Evolutionary conservation across 2,113 vertebrate genomes (phyloP).

Genomic region (Hymenochirus boettgeri): DNA sequence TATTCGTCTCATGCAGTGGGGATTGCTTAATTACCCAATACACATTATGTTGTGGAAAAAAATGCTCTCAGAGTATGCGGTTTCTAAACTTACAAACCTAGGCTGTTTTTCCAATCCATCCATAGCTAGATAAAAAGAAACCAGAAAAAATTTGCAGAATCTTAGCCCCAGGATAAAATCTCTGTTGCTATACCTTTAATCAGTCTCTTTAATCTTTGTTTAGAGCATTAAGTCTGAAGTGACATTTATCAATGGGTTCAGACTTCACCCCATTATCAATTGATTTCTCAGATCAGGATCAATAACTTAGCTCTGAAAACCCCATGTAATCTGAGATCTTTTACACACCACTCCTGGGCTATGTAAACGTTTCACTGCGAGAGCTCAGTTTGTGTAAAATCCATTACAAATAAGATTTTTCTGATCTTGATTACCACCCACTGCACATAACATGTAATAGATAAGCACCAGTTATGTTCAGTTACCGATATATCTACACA

Average conservation of each 20-base stretch:
- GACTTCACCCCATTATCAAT: slow-evolving; percentile 19
- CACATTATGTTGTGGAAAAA: slow-evolving; percentile 33
- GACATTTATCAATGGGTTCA: slow-evolving; percentile 21
- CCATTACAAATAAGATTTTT: slow-evolving; percentile 21
- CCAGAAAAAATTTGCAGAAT: background rate
- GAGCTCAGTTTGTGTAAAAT: slow-evolving; percentile 19
- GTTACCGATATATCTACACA: background rate
- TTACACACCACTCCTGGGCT: slow-evolving; percentile 10
- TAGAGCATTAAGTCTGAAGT: slow-evolving; percentile 27
- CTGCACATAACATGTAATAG: background rate
- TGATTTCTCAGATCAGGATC: slow-evolving; percentile 26
- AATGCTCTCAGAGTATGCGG: slow-evolving; percentile 11
- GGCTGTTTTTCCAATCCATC: slow-evolving; percentile 21
- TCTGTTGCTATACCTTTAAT: slow-evolving; percentile 20
- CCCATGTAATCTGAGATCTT: slow-evolving; percentile 13
- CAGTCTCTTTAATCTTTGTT: slow-evolving; percentile 22
- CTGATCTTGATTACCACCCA: slow-evolving; percentile 1
- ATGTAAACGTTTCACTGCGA: slow-evolving; percentile 1
- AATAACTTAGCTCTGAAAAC: slow-evolving; percentile 10
- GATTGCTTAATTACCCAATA: slow-evolving; percentile 53
- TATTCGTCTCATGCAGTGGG: slow-evolving; percentile 51
- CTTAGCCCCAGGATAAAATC: slow-evolving; percentile 34
- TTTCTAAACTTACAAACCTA: slow-evolving; percentile 19
- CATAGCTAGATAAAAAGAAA: slow-evolving; percentile 17
- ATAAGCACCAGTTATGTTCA: no score